These are phyloP conservation scores for Coptodon bakossiorum DNA, from an alignment of 2,113 vertebrate species.

Conservation along the genomic window DNA sequence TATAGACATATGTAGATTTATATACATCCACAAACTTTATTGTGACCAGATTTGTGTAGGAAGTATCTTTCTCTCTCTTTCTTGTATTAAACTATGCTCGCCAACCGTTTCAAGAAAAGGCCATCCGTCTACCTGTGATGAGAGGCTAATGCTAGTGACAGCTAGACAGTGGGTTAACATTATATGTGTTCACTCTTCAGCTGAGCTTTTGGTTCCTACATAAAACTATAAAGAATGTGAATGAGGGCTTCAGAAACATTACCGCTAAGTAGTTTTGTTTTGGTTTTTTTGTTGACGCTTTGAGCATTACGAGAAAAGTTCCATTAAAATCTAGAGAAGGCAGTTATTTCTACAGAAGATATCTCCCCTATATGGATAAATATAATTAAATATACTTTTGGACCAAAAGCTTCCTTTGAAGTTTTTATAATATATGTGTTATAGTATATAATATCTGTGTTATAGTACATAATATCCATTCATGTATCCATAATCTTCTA, in stretches of 20 bases:
- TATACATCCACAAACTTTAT: background rate
- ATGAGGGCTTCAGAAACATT: background rate
- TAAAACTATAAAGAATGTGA: background rate
- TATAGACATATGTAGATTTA: background rate
- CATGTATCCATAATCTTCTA: background rate
- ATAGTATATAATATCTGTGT: background rate
- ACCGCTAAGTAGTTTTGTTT: background rate
- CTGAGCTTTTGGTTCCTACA: background rate
- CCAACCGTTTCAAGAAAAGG: background rate
- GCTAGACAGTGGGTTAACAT: background rate
- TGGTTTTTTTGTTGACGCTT: background rate
- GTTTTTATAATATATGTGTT: background rate
- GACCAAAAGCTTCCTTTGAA: background rate
- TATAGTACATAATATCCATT: background rate
- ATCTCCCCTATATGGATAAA: background rate
- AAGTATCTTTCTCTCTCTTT: background rate
- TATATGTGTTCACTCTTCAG: background rate
- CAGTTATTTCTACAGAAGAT: background rate
- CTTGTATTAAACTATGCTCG: background rate
- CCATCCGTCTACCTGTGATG: background rate
- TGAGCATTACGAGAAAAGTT: background rate
- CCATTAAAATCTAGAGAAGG: background rate
- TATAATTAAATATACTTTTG: background rate
- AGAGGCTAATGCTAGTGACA: background rate
- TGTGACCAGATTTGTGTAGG: background rate